Percentiles rank a stretch among this genome's conserved stretches.
Evolutionary conservation across 2,888 invertebrate genomes (phyloP).

Genomic region (Schrankia costaestrigalis): DNA sequence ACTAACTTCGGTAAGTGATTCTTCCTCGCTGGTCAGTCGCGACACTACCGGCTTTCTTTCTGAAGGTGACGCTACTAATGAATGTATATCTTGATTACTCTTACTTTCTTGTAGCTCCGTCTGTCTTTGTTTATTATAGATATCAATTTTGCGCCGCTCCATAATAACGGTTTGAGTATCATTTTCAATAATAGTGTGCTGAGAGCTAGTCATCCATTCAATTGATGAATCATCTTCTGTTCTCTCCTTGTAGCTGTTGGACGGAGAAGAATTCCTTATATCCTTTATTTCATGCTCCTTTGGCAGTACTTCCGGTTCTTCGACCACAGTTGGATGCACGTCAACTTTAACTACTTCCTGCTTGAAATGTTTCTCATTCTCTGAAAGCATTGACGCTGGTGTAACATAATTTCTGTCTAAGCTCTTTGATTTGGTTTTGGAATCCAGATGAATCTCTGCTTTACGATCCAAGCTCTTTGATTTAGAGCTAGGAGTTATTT

Average conservation of each 20-base stretch:
- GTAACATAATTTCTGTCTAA: conserved; percentile 83
- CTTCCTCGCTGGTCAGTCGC: conserved; percentile 83
- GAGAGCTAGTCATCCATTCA: conserved; percentile 71
- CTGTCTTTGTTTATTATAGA: conserved; percentile 79
- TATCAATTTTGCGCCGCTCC: conserved; percentile 81
- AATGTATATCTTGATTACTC: conserved; percentile 62
- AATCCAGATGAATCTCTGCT: conserved; percentile 79
- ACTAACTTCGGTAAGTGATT: conserved; percentile 84
- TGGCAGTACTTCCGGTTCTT: conserved; percentile 37
- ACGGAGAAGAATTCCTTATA: conserved; percentile 55
- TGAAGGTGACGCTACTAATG: conserved; percentile 47
- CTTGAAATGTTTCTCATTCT: conserved; percentile 70
- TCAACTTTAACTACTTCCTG: conserved; percentile 75
- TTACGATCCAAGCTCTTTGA: conserved; percentile 85
- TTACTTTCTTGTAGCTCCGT: conserved; percentile 67
- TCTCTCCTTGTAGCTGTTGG: conserved; percentile 66
- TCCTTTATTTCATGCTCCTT: conserved; percentile 47
- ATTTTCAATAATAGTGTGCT: conserved; percentile 69
- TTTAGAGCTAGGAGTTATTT: conserved; percentile 75
- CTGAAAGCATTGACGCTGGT: conserved; percentile 53
- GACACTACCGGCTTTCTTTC: conserved; percentile 73
- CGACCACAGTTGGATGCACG: conserved; percentile 61
- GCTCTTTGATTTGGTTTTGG: conserved; percentile 83
- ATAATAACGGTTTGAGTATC: conserved; percentile 83
- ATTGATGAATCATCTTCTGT: conserved; percentile 73